Evolutionary conservation across 2,113 vertebrate genomes (phyloP).

Genomic region (Epinephelus moara): DNA sequence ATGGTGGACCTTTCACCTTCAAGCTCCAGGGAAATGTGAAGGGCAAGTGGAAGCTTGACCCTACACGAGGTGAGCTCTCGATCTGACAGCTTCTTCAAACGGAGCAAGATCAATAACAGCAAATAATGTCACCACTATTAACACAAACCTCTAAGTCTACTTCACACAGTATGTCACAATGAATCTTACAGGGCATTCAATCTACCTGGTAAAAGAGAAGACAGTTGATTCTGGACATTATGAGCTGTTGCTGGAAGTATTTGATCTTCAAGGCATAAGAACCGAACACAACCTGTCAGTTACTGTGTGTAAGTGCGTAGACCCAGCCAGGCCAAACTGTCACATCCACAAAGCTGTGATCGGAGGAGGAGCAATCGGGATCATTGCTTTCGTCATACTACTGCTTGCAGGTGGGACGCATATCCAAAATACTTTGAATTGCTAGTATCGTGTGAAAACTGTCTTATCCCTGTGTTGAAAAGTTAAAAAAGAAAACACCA

Average conservation of each 20-base stretch:
- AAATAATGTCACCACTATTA: not conserved
- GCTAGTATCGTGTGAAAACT: not conserved
- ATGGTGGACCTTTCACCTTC: slow-evolving; percentile 67
- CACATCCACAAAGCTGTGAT: not conserved
- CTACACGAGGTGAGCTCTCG: slow-evolving; percentile 37
- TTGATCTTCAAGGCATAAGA: slow-evolving; percentile 60
- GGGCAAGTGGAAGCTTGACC: slow-evolving; percentile 60
- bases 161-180: not conserved
- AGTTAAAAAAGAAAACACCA: too few relatives aligned
- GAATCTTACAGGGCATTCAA: slow-evolving; percentile 57
- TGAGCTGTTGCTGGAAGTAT: slow-evolving; percentile 64
- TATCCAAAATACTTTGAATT: not conserved
- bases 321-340: slow-evolving; percentile 41
- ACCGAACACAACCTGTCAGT: slow-evolving; percentile 70
- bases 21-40: slow-evolving; percentile 53
- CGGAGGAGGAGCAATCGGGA: not conserved
- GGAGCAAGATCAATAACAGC: too few relatives aligned
- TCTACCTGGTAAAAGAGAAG: slow-evolving; percentile 65
- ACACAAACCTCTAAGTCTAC: not conserved
- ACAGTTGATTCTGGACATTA: slow-evolving; percentile 49
- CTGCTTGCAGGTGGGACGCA: slow-evolving; percentile 68
- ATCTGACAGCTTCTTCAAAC: too few relatives aligned
- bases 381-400: slow-evolving; percentile 33
- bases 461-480: too few relatives aligned
- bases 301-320: slow-evolving; percentile 75